Evolutionary conservation across 2,113 vertebrate species (phyloP).

Genomic region (Mola mola): DNA sequence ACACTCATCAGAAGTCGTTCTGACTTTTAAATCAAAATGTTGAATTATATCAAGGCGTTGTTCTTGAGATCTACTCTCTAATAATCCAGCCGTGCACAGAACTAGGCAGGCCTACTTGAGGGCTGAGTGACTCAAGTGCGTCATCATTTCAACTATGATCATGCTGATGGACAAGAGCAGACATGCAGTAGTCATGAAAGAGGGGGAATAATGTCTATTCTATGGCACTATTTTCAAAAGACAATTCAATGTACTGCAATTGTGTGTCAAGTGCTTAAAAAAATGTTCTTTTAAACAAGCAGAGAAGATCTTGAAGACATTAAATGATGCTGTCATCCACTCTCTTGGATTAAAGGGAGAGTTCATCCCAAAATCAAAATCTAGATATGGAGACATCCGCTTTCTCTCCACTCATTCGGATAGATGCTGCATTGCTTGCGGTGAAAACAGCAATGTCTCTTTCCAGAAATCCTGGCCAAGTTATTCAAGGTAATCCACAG

Average conservation of each 20-base stretch:
- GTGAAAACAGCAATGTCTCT: no score
- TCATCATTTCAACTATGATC: constrained; percentile 39
- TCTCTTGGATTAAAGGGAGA: no score
- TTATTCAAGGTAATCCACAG: no score
- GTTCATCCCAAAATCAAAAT: no score
- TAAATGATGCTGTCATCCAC: no score
- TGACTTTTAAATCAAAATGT: background rate
- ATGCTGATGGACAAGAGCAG: constrained; percentile 42
- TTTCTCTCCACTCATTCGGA: no score
- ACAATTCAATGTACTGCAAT: background rate
- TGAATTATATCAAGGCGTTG: background rate
- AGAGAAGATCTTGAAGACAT: no score
- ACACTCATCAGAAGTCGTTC: background rate
- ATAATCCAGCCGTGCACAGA: constrained; percentile 9
- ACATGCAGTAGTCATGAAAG: constrained; percentile 38
- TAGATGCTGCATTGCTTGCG: no score
- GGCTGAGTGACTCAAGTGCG: constrained; percentile 27
- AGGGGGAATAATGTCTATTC: no score
- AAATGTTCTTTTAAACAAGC: no score
- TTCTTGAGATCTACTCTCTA: background rate
- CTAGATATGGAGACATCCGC: no score
- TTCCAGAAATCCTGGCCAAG: no score
- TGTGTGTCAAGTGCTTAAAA: background rate
- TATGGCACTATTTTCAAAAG: background rate
- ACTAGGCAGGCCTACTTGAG: constrained; percentile 16